Base-by-base conservation (phyloP, 2,888 invertebrate genomes). In the Ariolimax columbianus region DNA sequence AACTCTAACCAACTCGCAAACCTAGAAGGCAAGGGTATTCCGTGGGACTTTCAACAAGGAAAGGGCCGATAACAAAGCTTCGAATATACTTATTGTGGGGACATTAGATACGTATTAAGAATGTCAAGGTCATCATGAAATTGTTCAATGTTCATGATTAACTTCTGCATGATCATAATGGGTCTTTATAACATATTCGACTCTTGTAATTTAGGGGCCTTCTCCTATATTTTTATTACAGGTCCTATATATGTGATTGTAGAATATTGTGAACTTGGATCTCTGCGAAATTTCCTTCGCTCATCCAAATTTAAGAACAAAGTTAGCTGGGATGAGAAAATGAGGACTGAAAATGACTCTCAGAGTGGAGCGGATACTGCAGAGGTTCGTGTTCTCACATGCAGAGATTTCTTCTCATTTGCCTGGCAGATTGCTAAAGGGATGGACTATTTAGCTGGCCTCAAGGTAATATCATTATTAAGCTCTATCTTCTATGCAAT, bases 381-480 rank as follows among this genome's bases (percentile, higher is more conserved):
- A 9, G 88, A 89, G 17, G 77, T 87, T 0, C 82, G 77, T 11
- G 88, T 90, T 38, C 92, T 97, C 23, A 96, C 96, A 1, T 96
- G 96, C 0, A 95, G 96, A 88, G 96, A 97, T 93, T 96, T 97
- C 79, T 94, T 97, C 1, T 96, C 97, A 0, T 97, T 97, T 93
- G 96, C 97, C n/a, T 97, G 97, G 96, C 97, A 97, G 93, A 97
- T 97, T 86, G 96, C 96, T 91, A 97, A 97, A 93, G 97, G 97
- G 78, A 97, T 97, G 97, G 95, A 96, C 1, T 97, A 97, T 92
- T 95, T 97, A 9, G 96, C 96, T 40, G 96, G 96, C 88, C 96
- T 97, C 89, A 97, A 97, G 95, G 97, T 97, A 88, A 77, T 19
- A 23, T n/a, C 63, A 14, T 3, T 55, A 2, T 55, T 55, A 7